phyloP scores from a whole-genome alignment of 2,113 vertebrate genomes.

The Tragelaphus imberbis region DNA sequence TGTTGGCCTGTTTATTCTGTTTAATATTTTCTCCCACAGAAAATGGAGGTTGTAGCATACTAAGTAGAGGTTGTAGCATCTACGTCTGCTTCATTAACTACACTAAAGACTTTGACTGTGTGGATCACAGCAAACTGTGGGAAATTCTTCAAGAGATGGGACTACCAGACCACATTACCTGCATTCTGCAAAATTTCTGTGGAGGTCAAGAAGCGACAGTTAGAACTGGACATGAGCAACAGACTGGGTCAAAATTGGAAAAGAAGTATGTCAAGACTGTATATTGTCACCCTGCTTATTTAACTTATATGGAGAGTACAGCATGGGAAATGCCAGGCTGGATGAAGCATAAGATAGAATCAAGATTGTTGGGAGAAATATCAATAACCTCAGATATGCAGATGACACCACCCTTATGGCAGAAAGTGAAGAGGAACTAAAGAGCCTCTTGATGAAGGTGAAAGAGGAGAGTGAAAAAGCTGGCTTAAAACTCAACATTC shows the following conservation, averaged over 20 bases:
- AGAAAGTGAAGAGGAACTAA: not conserved
- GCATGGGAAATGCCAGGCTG: not conserved
- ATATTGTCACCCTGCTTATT: not conserved
- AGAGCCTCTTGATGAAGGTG: not conserved
- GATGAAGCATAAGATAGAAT: not conserved
- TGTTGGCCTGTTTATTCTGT: not conserved
- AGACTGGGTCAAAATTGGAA: not conserved
- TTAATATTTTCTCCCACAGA: not conserved
- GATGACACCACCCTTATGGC: not conserved
- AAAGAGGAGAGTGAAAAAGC: not conserved
- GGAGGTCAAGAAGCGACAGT: not conserved
- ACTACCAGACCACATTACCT: not conserved
- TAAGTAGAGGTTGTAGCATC: not conserved
- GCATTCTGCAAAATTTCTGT: not conserved
- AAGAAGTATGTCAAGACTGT: not conserved
- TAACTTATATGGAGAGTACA: not conserved
- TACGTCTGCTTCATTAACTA: not conserved
- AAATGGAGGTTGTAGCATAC: not conserved
- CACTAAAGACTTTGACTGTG: not conserved
- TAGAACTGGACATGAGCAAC: not conserved
- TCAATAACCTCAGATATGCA: not conserved
- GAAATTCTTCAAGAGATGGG: not conserved
- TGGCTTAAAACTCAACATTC: not conserved
- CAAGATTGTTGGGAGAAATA: not conserved
- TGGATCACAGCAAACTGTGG: not conserved